Conservation (phyloP, 1,140 invertebrate species). For the Bombus vancouverensis region DNA sequence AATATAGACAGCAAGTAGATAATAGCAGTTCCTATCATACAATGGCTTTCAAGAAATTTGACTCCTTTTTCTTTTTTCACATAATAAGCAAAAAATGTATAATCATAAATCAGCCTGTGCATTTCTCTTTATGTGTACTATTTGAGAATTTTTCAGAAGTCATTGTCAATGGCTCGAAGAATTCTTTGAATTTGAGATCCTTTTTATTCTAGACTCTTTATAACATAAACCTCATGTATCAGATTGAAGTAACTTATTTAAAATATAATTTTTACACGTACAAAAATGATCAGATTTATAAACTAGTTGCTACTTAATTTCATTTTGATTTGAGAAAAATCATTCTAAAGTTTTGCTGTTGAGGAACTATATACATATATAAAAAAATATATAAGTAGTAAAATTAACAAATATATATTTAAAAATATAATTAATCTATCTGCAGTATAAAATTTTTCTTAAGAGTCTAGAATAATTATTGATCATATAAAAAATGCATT, state of each 20-base stretch:
- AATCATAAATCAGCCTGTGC: slow-evolving; percentile 54
- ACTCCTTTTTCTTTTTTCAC: not conserved
- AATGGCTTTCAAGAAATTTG: not conserved
- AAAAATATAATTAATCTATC: not conserved
- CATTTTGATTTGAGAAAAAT: not conserved
- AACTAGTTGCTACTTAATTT: not conserved
- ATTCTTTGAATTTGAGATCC: slow-evolving; percentile 4
- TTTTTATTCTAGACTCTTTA: slow-evolving; percentile 25
- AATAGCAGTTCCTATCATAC: not conserved
- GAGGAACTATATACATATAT: not conserved
- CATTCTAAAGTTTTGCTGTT: not conserved
- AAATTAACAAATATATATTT: not conserved
- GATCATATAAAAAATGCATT: slow-evolving; percentile 31
- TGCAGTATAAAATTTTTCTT: not conserved
- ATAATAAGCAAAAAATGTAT: slow-evolving; percentile 27
- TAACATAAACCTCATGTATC: not conserved
- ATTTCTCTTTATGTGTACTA: slow-evolving; percentile 18
- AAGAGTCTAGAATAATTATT: slow-evolving; percentile 30
- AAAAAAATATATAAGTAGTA: not conserved
- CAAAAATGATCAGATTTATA: not conserved
- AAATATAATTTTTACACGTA: not conserved
- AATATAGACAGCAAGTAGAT: not conserved
- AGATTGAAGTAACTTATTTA: not conserved
- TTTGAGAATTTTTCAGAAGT: slow-evolving; percentile 15
- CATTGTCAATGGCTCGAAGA: not conserved